Evolutionary conservation across 1,140 invertebrate species (phyloP), one percentile per base, ranked within the genome.

Genomic region (Drosophila burlai): DNA sequence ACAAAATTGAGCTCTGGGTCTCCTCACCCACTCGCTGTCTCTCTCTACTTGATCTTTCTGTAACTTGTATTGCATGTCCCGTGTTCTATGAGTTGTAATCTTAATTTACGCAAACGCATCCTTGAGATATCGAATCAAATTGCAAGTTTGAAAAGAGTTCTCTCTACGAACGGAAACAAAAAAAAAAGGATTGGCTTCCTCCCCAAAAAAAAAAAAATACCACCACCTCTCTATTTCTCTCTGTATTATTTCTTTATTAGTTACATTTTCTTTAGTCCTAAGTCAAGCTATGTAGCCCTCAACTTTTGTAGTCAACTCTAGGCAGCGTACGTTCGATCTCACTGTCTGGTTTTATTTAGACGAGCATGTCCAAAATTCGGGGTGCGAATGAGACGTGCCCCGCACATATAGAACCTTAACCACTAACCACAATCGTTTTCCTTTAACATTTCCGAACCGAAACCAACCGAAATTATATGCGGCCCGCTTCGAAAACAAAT

Each of bases 341-440:
- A 86, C 83, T 91, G 92, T 92, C 91, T 91, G 92, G 91, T 93
- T 93, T 92, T 93, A 91, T 92, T 83, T 75, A 82, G 71, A 54
- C 79, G 58, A 71, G 71, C 73, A 81, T 79, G 61, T 66, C 31
- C 47, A 46, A 86, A 66, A 64, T 38, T 65, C 42, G n/a, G 45
- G 36, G 38, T 8, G 60, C 63, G 43, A 74, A 65, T 29, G 16
- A 26, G 42, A 18, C n/a, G 46, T 8, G 24, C 38, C 13, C 18
- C 50, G 29, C 6, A 62, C 43, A 54, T 49, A 42, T 49, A 43
- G 38, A 64, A 47, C 42, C 45, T 31, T 57, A 65, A 73, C 36
- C 21, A 83, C 75, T 76, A 86, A 82, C 78, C 24, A 69, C 50
- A 54, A 72, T 58, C 52, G 59, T 80, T 72, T 83, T 83, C 66